These are phyloP conservation scores for Drosophila meridiana DNA, from an alignment of 2,888 invertebrate species.

Conservation along the genomic window DNA sequence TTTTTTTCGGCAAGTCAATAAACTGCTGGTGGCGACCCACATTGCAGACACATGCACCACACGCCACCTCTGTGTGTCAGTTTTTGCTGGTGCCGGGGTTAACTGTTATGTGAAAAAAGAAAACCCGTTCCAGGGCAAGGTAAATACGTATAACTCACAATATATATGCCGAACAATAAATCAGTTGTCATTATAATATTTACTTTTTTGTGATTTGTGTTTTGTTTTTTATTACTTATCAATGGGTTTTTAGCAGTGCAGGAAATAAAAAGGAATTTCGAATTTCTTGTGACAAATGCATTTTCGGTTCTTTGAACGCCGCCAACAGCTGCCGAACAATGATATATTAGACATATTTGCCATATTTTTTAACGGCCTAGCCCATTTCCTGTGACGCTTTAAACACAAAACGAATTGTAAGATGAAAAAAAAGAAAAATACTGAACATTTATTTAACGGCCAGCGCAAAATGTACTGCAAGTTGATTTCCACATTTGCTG, in stretches of 20 bases:
- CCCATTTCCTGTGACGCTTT: constrained; percentile 57
- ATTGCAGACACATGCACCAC: constrained; percentile 50
- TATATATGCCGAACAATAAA: constrained; percentile 49
- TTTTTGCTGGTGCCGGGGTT: constrained; percentile 50
- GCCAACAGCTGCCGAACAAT: constrained; percentile 28
- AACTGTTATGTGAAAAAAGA: constrained; percentile 53
- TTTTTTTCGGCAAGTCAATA: constrained; percentile 64
- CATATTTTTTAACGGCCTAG: constrained; percentile 46
- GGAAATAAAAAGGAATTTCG: constrained; percentile 65
- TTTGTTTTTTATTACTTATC: constrained; percentile 22
- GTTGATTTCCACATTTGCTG: constrained; percentile 68
- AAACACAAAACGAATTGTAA: constrained; percentile 7
- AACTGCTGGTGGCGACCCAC: constrained; percentile 67
- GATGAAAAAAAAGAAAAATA: constrained; percentile 10
- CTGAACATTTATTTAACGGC: constrained; percentile 59
- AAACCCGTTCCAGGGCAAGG: constrained; percentile 59
- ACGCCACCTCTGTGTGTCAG: constrained; percentile 38
- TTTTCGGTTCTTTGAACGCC: constrained; percentile 2
- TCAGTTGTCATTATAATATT: constrained; percentile 52
- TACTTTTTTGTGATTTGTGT: not conserved
- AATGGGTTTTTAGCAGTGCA: constrained; percentile 28
- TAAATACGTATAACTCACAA: constrained; percentile 40
- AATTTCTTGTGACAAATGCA: constrained; percentile 41
- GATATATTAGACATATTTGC: constrained; percentile 52
- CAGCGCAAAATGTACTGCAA: constrained; percentile 61